Evolutionary conservation across 2,113 vertebrate species (phyloP), one percentile per base, ranked within the genome.

Genomic region (Nothobranchius kuhntae): DNA sequence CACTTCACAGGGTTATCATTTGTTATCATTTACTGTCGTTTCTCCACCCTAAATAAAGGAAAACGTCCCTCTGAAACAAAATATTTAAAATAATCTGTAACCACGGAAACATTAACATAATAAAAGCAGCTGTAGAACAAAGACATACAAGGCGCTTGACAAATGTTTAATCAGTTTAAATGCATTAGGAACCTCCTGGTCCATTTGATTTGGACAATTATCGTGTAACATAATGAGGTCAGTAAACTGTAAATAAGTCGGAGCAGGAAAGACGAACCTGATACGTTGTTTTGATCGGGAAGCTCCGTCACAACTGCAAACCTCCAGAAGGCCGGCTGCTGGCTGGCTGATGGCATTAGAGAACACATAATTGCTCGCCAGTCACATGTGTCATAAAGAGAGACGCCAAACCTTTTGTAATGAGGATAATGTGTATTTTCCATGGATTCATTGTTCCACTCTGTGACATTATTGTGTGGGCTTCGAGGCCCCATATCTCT

Each of bases 351-450:
- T 85, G 84, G 81, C 76, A 85, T 91, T 80, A 82, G 85, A 82
- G 82, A 85, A 89, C 78, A 75, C 71, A 87, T 90, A 88, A 89
- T 91, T 89, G 82, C 91, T 90, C 78, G 35, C 55, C 76, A 78
- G 82, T 82, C 83, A 87, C 84, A 88, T 88, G 85, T 91, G 86
- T 90, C 89, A 90, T 88, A 87, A 87, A 85, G 75, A 65, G 71
- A 68, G 57, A 77, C 13, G 78, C 86, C 86, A 86, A 89, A 77
- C 71, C 77, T 84, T 86, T 87, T 90, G 83, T 91, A 90, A 92
- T 90, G 83, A 88, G 82, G 80, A 81, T 86, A 88, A 89, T 89
- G 84, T 80, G 83, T 86, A 81, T 93, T 92, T 91, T 92, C 87
- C 91, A 91, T 90, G 88, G 75, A 77, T 90, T 89, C 71, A 90